Evolutionary conservation across 2,888 invertebrate species (phyloP).

Genomic region (Meghimatium bilineatum): DNA sequence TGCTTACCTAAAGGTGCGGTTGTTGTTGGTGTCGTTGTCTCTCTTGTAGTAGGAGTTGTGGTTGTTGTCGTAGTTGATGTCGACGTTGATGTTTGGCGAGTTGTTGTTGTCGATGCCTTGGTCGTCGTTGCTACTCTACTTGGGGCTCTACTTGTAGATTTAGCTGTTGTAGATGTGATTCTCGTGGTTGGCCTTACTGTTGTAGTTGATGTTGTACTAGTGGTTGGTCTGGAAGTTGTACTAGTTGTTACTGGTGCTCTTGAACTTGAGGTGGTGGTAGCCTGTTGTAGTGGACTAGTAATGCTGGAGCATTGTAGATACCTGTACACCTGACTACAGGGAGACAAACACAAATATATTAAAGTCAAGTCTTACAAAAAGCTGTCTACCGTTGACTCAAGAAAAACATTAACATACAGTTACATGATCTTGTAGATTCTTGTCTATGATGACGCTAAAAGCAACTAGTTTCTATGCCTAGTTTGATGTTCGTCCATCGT

Average conservation of each 20-base stretch:
- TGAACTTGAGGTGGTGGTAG: neutral
- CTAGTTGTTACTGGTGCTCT: neutral
- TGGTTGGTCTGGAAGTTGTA: conserved; percentile 7
- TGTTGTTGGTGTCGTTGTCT: neutral
- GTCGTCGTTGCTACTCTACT: neutral
- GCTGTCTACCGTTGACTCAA: too few relatives aligned
- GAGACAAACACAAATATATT: neutral
- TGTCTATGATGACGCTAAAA: too few relatives aligned
- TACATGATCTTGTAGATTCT: too few relatives aligned
- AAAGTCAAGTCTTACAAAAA: neutral
- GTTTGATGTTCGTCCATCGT: too few relatives aligned
- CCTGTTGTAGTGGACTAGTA: neutral
- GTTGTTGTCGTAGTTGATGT: conserved; percentile 2
- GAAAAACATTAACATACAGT: too few relatives aligned
- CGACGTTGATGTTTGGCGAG: neutral
- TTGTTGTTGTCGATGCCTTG: neutral
- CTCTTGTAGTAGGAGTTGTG: neutral
- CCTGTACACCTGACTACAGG: neutral
- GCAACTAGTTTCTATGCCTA: too few relatives aligned
- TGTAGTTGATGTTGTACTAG: neutral
- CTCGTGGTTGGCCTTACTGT: neutral
- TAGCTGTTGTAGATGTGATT: neutral
- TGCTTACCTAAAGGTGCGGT: neutral
- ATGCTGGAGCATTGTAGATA: neutral
- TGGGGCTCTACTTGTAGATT: neutral